Evolutionary conservation across 2,888 invertebrate species (phyloP), one percentile per base, ranked within the genome.

Genomic region (Amblyjoppa fuscipennis): DNA sequence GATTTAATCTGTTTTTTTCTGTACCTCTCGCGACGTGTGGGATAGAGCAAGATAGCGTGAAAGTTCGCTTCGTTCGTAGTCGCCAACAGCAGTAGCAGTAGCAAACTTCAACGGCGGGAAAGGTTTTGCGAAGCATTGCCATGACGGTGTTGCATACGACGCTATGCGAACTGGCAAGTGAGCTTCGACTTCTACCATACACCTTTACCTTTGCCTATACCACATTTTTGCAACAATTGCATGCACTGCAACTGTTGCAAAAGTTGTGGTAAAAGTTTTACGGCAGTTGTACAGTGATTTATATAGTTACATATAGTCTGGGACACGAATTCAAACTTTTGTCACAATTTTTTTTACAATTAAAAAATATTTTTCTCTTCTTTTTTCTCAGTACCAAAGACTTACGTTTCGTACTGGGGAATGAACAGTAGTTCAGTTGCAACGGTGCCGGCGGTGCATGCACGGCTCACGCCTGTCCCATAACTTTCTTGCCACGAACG

Each of bases 401-500:
- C 41, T 41, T 41, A 11, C 41, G 11, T 41, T 41, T 41, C 7
- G 11, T 41, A 41, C 41, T 2, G 41, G 41, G 11, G 11, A 41
- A 41, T 41, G 41, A 41, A 41, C 68, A 34, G 49, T 51, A 20
- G 34, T 6, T 25, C 64, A 64, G 53, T 81, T 64, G 45, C n/a
- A n/a, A 20, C 56, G 51, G 53, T 66, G 81, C 71, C 75, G 45
- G 76, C 31, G 41, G 38, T n/a, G 70, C 49, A 56, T 25, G 68
- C 28, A 51, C 68, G 34, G 61, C 51, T 78, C 34, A 73, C 85
- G 77, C 81, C 68, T 88, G 87, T 88, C 85, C 83, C 88, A 86
- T 89, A 91, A 89, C 88, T 28, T 89, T 88, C 89, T 90, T 87
- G 87, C 90, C 87, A 86, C 86, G 86, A 77, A 89, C 92, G 91